phyloP scores from a whole-genome alignment of 2,113 vertebrate species.

The zebrafish (Danio rerio) region DNA sequence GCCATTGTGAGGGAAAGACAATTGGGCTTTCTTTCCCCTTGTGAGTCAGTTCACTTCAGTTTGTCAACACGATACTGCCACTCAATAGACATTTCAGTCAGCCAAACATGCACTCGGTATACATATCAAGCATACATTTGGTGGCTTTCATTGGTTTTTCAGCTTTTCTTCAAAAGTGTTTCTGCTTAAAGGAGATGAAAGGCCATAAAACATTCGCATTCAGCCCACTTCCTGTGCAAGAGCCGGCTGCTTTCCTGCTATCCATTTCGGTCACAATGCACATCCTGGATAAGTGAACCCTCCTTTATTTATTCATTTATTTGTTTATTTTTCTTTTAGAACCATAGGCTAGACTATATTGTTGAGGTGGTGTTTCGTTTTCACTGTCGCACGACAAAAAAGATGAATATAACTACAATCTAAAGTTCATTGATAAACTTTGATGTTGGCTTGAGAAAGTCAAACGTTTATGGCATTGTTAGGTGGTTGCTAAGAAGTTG shows the following conservation, averaged over 20 bases:
- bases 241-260: conserved; percentile 70
- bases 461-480: too few species aligned
- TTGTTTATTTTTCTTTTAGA: conserved; percentile 15
- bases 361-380: too few species aligned
- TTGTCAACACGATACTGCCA: conserved; percentile 44
- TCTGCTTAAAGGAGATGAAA: conserved; percentile 9
- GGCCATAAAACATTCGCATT: conserved; percentile 54
- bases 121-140: background rate
- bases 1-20: conserved; percentile 53
- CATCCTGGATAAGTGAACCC: conserved; percentile 65
- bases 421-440: too few species aligned
- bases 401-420: too few species aligned
- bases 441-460: too few species aligned
- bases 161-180: background rate
- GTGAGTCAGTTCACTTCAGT: conserved; percentile 29
- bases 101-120: background rate
- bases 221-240: conserved; percentile 67
- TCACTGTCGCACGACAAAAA: too few species aligned
- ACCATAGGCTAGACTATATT: conserved; percentile 12
- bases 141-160: background rate
- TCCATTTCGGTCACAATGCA: conserved; percentile 68
- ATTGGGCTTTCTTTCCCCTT: conserved; percentile 45
- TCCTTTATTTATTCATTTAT: conserved; percentile 17
- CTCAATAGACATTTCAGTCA: conserved; percentile 1
- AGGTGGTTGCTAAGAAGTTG: too few species aligned